A percentile compares a stretch with the other conserved stretches of the same genome.
Evolutionary conservation across 64 coral and sea anemone genomes (phyloP).

Genomic region (Dendrophyllia cribrosa): DNA sequence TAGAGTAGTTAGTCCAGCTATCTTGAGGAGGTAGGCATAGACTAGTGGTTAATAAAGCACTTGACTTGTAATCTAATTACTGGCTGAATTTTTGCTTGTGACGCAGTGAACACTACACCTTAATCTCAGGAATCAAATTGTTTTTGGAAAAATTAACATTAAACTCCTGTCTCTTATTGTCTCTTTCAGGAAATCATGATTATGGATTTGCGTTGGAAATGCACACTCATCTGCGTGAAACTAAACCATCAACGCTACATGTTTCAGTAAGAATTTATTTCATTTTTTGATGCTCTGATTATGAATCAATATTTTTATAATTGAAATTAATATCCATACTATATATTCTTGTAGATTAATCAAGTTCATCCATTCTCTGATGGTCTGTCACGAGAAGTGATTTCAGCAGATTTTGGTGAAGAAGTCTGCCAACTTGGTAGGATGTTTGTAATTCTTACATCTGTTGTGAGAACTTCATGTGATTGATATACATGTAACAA

Average conservation of each 20-base stretch:
- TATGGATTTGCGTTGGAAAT: slow-evolving; percentile 52
- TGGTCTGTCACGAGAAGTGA: background rate
- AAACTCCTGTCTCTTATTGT: background rate
- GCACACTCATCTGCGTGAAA: slow-evolving; percentile 19
- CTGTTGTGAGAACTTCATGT: no score
- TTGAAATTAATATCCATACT: no score
- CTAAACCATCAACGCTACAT: slow-evolving; percentile 11
- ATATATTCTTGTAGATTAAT: background rate
- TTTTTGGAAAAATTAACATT: background rate
- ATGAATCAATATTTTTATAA: no score
- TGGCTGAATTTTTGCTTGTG: no score
- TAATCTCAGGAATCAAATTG: no score
- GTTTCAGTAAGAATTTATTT: slow-evolving; percentile 38
- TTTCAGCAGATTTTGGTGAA: slow-evolving; percentile 25
- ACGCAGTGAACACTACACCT: no score
- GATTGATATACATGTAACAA: no score
- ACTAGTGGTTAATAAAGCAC: no score
- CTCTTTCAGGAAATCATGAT: slow-evolving; percentile 43
- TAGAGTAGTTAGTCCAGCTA: no score
- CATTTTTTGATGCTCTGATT: no score
- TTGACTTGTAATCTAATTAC: no score
- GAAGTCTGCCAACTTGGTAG: slow-evolving; percentile 14
- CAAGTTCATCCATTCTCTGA: slow-evolving; percentile 18
- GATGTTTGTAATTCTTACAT: background rate
- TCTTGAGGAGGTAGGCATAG: no score